Conservation (phyloP, 2,888 invertebrate genomes). For the Eurytoma californica region DNA sequence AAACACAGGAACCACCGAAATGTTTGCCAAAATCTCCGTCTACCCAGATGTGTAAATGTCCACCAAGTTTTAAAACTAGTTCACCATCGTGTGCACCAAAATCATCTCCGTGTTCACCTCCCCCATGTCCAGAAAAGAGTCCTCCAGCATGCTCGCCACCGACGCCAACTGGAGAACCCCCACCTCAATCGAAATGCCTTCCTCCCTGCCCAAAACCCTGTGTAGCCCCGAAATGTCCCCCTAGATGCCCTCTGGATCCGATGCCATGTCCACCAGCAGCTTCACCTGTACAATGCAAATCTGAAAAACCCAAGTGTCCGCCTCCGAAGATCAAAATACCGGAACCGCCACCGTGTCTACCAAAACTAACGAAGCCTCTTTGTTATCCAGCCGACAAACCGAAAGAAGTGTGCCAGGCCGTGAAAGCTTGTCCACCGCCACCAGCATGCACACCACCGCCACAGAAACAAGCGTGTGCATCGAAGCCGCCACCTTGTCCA, state of each 20-base stretch:
- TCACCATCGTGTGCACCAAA: background rate
- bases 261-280: no score
- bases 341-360: no score
- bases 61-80: background rate
- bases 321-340: background rate
- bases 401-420: background rate
- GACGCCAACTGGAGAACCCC: no score
- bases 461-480: background rate
- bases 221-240: no score
- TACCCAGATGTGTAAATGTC: background rate
- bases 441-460: background rate
- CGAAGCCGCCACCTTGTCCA: slow-evolving; percentile 42
- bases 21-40: slow-evolving; percentile 10
- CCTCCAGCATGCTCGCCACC: no score
- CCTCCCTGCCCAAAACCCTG: background rate
- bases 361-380: background rate
- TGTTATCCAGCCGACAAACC: background rate
- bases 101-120: background rate
- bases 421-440: no score
- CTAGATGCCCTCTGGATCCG: no score
- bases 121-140: background rate
- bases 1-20: background rate
- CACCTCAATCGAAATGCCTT: background rate
- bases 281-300: background rate
- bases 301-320: background rate